These are phyloP conservation scores for Rhodinocichla rosea DNA, from an alignment of 2,113 vertebrate genomes.

Conservation along the genomic window DNA sequence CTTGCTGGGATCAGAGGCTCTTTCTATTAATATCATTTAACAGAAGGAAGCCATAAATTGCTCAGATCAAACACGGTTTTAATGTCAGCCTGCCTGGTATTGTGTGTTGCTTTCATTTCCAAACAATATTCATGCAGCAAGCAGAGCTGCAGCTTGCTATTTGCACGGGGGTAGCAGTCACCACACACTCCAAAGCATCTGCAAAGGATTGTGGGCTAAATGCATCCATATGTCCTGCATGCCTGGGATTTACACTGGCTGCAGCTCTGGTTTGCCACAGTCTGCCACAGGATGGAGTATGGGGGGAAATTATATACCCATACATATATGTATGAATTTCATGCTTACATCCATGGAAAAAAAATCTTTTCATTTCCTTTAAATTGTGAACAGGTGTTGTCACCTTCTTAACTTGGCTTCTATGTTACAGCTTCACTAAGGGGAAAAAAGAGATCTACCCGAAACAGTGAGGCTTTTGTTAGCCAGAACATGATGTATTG, in stretches of 20 bases:
- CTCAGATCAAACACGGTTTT: constrained; percentile 1
- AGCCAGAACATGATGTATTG: constrained; percentile 66
- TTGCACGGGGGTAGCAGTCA: constrained; percentile 33
- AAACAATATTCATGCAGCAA: constrained; percentile 14
- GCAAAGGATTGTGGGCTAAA: constrained; percentile 67
- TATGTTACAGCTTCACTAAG: constrained; percentile 33
- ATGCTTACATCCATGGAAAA: constrained; percentile 57
- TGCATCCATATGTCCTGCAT: constrained; percentile 61
- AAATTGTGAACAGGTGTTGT: constrained; percentile 74
- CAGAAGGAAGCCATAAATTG: constrained; percentile 46
- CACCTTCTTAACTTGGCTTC: constrained; percentile 67
- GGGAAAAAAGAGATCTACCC: not conserved
- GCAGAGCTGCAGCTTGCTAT: constrained; percentile 1
- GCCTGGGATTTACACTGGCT: constrained; percentile 42
- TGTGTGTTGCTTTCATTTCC: constrained; percentile 10
- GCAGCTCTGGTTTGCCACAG: constrained; percentile 39
- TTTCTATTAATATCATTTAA: constrained; percentile 20
- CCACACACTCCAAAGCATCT: constrained; percentile 45
- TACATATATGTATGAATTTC: constrained; percentile 50
- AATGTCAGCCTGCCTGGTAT: not conserved
- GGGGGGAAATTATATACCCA: constrained; percentile 38
- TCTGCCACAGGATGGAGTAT: constrained; percentile 34
- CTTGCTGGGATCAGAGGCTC: not conserved
- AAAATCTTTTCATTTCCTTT: constrained; percentile 66
- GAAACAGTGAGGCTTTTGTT: constrained; percentile 68